Percentiles rank a stretch among this genome's conserved stretches.
phyloP scores from a whole-genome alignment of 23 tunicate species.

The Trididemnum clinides region DNA sequence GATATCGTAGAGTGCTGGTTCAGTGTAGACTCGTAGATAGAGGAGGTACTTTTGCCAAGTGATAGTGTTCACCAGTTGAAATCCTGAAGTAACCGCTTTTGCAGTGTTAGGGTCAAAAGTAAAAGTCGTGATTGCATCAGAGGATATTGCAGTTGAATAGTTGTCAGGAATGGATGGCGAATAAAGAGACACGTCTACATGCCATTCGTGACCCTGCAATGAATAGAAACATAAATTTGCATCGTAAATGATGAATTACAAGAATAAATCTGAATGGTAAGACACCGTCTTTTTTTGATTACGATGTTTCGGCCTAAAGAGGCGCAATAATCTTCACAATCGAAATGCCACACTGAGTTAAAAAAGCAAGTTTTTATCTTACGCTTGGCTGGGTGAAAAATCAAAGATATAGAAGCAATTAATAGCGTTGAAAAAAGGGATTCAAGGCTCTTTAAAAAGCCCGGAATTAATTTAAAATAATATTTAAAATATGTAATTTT shows the following conservation, averaged over 20 bases:
- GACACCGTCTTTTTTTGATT: too few relatives aligned
- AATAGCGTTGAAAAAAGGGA: too few relatives aligned
- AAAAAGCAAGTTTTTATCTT: too few relatives aligned
- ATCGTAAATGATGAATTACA: background rate
- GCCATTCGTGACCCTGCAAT: conserved; percentile 77
- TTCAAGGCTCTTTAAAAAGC: too few relatives aligned
- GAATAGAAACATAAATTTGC: too few relatives aligned
- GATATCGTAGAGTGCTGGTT: conserved; percentile 36
- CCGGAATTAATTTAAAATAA: too few relatives aligned
- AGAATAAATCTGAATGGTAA: background rate
- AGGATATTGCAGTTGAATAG: background rate
- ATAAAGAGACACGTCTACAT: conserved; percentile 46
- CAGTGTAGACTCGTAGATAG: conserved; percentile 50
- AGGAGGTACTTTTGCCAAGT: conserved; percentile 58
- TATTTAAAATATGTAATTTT: too few relatives aligned
- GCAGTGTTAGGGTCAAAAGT: conserved; percentile 60
- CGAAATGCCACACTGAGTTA: too few relatives aligned
- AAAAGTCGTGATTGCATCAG: conserved; percentile 15
- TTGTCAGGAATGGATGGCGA: conserved; percentile 18
- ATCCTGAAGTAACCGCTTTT: conserved; percentile 38
- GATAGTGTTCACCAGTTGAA: conserved; percentile 34
- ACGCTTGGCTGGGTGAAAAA: too few relatives aligned
- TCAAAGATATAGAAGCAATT: too few relatives aligned
- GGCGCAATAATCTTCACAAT: background rate
- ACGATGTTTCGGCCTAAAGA: too few relatives aligned